Base-by-base conservation (phyloP, 2,797 vertebrate genomes). In the Antennarius maculatus region DNA sequence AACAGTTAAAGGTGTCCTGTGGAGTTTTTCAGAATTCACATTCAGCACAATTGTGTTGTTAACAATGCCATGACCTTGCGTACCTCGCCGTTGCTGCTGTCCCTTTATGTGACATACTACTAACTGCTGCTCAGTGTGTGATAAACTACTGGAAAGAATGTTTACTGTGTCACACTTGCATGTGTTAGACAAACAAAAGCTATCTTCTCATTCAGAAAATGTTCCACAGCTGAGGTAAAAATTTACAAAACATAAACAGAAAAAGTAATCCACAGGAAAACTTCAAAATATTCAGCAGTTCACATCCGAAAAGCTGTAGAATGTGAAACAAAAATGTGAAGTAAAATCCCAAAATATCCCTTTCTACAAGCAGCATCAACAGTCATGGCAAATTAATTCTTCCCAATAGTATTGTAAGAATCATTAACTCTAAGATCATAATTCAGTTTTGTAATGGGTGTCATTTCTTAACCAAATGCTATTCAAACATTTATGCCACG, bases 391-490 rank as follows among this genome's bases (percentile, higher is more conserved):
- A 56, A 64, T 48, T 15, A 27, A 59, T 54, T n/a, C 34, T 56
- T 66, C 16, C 64, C 59, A 55, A 68, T 51, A 81, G 55, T 62
- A 73, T 46, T 57, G 62, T 50, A 79, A 54, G 62, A 50, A 53
- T 80, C 59, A 55, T 70, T 42, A 80, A 86, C 67, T 81, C 69
- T 84, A 84, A 90, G 87, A 86, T 90, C 88, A 76, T 86, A 66
- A 58, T 86, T 77, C 74, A 71, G 69, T 83, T 75, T 65, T 77
- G 62, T 69, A 67, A 54, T 66, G 46, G 56, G 67, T 52, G 61
- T 71, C 64, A n/a, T 69, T 71, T 42, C 52, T 61, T 74, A 80
- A 69, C 34, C 11, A 66, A 11, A 67, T 47, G 53, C 68, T 67
- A 54, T 63, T 28, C 69, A 69, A 71, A 76, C 14, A 14, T 48